Conservation (phyloP, 2,113 vertebrate species). For the Glaucidium brasilianum region DNA sequence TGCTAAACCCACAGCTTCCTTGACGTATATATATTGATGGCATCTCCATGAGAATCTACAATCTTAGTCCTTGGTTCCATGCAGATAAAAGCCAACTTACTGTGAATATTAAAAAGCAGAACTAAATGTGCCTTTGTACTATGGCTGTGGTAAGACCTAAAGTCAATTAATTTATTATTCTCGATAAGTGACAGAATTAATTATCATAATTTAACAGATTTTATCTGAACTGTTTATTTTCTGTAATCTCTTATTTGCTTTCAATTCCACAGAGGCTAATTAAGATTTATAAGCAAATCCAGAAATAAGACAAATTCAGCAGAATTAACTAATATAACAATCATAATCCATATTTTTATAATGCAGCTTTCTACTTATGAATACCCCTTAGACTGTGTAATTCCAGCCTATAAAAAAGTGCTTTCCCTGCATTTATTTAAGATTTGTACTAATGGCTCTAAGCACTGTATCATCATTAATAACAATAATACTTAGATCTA, state of each 20-base stretch:
- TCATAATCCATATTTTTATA: not conserved
- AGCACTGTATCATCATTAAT: not conserved
- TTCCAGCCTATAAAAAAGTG: not conserved
- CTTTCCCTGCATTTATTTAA: slow-evolving; percentile 16
- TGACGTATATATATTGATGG: not conserved
- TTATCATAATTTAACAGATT: not conserved
- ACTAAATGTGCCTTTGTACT: not conserved
- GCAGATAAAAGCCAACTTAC: not conserved
- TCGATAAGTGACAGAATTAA: not conserved
- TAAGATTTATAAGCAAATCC: not conserved
- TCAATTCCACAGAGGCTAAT: not conserved
- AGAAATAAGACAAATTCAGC: not conserved
- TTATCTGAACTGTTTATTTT: not conserved
- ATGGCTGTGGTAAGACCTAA: not conserved
- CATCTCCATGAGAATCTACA: not conserved
- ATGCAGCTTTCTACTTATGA: not conserved
- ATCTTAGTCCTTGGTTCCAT: not conserved
- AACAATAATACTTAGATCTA: not conserved
- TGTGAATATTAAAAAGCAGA: not conserved
- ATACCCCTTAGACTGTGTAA: not conserved
- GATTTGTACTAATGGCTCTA: not conserved
- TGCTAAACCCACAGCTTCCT: not conserved
- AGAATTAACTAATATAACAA: not conserved
- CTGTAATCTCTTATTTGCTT: not conserved
- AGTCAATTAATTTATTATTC: not conserved